Evolutionary conservation across 2,888 invertebrate species (phyloP).

Genomic region (Sacculina carcini): DNA sequence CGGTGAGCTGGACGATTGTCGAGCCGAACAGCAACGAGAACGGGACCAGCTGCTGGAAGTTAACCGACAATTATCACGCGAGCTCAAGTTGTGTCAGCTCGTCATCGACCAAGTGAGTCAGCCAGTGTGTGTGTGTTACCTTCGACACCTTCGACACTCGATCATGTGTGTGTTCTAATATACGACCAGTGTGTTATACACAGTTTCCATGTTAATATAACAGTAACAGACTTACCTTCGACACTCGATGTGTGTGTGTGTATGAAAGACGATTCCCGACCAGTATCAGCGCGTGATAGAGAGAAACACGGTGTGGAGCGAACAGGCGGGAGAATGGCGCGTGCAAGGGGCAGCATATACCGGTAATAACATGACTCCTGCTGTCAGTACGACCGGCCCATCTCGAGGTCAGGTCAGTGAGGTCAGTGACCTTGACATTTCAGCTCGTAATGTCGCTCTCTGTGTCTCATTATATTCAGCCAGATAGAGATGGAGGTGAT

Average conservation of each 20-base stretch:
- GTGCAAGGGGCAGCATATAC: constrained; percentile 92
- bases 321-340: constrained; percentile 96
- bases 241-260: background rate
- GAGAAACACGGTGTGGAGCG: constrained; percentile 83
- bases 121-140: constrained; percentile 22
- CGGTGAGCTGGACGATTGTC: constrained; percentile 49
- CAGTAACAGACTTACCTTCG: too few relatives aligned
- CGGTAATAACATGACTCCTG: constrained; percentile 96
- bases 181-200: too few relatives aligned
- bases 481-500: too few relatives aligned
- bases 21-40: constrained; percentile 84
- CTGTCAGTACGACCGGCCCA: constrained; percentile 33
- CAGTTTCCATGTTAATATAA: too few relatives aligned
- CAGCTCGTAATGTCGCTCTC: too few relatives aligned
- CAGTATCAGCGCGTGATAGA: constrained; percentile 65
- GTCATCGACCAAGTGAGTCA: constrained; percentile 84
- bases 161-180: too few relatives aligned
- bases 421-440: too few relatives aligned
- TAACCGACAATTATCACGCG: constrained; percentile 62
- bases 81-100: constrained; percentile 66
- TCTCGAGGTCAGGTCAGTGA: constrained; percentile 19
- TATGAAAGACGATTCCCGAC: constrained; percentile 53
- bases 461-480: too few relatives aligned
- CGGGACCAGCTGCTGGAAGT: constrained; percentile 88
- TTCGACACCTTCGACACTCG: background rate